phyloP scores from a whole-genome alignment of 2,113 vertebrate genomes.

The Limnothrissa miodon region DNA sequence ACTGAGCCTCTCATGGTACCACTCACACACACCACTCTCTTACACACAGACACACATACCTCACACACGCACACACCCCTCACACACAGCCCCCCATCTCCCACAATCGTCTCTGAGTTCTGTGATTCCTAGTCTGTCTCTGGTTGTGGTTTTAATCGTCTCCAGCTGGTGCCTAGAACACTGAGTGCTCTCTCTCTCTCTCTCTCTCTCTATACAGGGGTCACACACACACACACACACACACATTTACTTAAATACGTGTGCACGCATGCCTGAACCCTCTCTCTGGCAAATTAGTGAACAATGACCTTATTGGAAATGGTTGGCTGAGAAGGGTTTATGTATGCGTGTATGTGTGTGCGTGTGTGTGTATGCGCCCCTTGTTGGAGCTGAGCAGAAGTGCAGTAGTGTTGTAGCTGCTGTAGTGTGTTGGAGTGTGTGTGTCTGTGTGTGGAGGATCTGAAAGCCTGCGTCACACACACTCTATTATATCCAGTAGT shows the following conservation, averaged over 20 bases:
- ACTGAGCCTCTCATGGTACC: conserved; percentile 58
- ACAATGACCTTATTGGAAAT: too few species aligned
- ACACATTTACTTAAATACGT: neutral
- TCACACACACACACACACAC: neutral
- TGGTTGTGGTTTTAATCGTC: conserved; percentile 67
- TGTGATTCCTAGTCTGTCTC: conserved; percentile 44
- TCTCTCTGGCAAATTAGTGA: too few species aligned
- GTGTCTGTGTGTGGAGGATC: neutral
- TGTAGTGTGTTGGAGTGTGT: neutral
- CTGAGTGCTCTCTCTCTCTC: too few species aligned
- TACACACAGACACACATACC: neutral
- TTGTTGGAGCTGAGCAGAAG: neutral
- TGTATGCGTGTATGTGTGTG: too few species aligned
- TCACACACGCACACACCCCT: neutral
- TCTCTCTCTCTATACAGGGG: neutral
- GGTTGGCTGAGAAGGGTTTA: conserved; percentile 22
- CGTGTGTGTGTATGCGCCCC: neutral
- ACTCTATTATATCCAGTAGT: conserved; percentile 55
- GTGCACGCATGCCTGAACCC: neutral
- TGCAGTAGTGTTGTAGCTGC: neutral
- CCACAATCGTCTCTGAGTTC: conserved; percentile 39
- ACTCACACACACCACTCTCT: neutral
- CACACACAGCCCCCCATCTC: neutral
- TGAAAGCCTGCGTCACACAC: conserved; percentile 36
- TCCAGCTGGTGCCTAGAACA: conserved; percentile 45